Evolutionary conservation across 1,140 invertebrate species (phyloP), one percentile per base, ranked within the genome.

Genomic region (Drosophila novamexicana): DNA sequence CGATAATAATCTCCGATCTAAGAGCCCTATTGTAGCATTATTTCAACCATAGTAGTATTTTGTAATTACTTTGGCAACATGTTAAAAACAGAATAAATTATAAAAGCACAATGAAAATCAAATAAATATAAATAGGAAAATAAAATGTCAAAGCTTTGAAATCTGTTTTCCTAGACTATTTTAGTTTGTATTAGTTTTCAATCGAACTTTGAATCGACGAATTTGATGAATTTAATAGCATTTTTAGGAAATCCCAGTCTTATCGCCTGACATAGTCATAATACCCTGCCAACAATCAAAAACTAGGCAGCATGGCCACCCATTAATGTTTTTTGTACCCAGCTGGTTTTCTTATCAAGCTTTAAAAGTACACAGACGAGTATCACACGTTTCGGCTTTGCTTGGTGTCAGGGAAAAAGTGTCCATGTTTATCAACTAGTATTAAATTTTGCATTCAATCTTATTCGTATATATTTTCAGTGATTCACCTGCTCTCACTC

Each of bases 261-360:
- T 18, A 18, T 37, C 37, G 0, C 34, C 10, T 40, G 39, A 57
- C 39, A 44, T 32, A 44, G 6, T 14, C 39, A 16, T 6, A 42
- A 32, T 14, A 57, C 54, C 39, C 36, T 9, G 7, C 14, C 32
- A 56, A 56, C 29, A 47, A 61, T 12, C 6, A 37, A 3, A 47
- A 18, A 6, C 14, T 5, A 10, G 8, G 9, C 3, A 18, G 57
- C 10, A 1, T 49, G 44, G n/a, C n/a, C 14, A 6, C 16, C 22
- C 22, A 18, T 10, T 59, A n/a, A 16, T 32, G 44, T 40, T 14
- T 32, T 34, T 34, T 32, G 18, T 40, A 52, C 4, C 10, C 71
- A 54, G 32, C 64, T 22, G 56, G 7, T 47, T 61, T 67, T 67
- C 47, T 67, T 73, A 73, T 73, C 70, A 42, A 54, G 37, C 37